Evolutionary conservation across 2,113 vertebrate genomes (phyloP).

Genomic region (Trachemys scripta): DNA sequence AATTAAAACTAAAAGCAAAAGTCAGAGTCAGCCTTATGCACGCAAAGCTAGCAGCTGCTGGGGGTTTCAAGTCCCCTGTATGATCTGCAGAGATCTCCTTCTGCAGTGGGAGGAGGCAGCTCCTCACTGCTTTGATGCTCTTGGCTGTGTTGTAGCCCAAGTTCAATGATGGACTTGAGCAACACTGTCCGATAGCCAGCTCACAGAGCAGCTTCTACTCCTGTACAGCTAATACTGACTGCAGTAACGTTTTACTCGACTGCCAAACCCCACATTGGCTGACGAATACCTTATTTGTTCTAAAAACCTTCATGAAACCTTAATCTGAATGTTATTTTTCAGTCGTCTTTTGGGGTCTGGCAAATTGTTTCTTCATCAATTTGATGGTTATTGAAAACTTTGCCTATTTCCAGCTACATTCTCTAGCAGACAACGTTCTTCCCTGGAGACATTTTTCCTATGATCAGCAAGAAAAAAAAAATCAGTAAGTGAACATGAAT

Average conservation of each 20-base stretch:
- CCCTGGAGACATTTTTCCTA: background rate
- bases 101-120: background rate
- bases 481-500: background rate
- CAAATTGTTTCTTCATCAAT: background rate
- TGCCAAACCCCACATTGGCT: background rate
- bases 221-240: background rate
- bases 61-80: background rate
- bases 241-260: background rate
- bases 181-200: background rate
- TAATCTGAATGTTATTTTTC: background rate
- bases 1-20: background rate
- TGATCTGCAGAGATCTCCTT: background rate
- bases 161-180: background rate
- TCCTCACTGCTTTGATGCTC: background rate
- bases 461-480: background rate
- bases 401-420: background rate
- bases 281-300: background rate
- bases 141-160: background rate
- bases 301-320: background rate
- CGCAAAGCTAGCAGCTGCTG: background rate
- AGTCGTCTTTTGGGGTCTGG: background rate
- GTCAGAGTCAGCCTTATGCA: background rate
- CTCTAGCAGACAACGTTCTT: background rate
- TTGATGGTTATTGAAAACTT: background rate
- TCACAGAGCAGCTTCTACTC: background rate